Evolutionary conservation across 2,888 invertebrate species (phyloP).

Genomic region (Ectropis crepuscularia): DNA sequence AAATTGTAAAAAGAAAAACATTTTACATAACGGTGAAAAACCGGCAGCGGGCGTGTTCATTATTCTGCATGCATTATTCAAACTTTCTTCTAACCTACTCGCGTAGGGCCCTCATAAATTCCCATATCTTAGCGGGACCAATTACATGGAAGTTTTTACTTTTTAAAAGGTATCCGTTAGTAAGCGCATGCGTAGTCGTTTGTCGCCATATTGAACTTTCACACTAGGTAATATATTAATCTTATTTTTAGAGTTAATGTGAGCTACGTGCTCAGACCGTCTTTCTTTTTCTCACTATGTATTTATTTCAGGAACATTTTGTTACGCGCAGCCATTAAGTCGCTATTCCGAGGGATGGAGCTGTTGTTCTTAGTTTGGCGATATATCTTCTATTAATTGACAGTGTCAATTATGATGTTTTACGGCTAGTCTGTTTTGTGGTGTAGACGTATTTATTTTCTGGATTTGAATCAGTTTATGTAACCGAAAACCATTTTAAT

Average conservation of each 20-base stretch:
- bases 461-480: not conserved
- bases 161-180: conserved; percentile 60
- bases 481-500: not conserved
- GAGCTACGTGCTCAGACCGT: conserved; percentile 67
- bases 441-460: conserved; percentile 1
- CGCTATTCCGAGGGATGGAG: conserved; percentile 62
- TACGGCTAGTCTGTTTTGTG: conserved; percentile 15
- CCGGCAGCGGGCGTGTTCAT: conserved; percentile 38
- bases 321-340: conserved; percentile 73
- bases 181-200: conserved; percentile 62
- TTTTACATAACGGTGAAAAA: conserved; percentile 40
- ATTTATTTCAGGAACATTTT: conserved; percentile 76
- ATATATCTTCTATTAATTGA: conserved; percentile 30
- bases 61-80: conserved; percentile 56
- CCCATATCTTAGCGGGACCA: conserved; percentile 61
- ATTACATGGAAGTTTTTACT: conserved; percentile 65
- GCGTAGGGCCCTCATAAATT: conserved; percentile 53
- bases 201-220: conserved; percentile 77
- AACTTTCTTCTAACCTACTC: conserved; percentile 54
- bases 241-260: conserved; percentile 78
- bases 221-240: conserved; percentile 73
- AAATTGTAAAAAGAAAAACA: conserved; percentile 35
- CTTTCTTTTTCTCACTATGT: conserved; percentile 64
- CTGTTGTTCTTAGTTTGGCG: conserved; percentile 14
- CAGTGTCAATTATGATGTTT: conserved; percentile 31